These are phyloP conservation scores for Acanthoscelides obtectus DNA, from an alignment of 2,888 invertebrate genomes.

Conservation along the genomic window DNA sequence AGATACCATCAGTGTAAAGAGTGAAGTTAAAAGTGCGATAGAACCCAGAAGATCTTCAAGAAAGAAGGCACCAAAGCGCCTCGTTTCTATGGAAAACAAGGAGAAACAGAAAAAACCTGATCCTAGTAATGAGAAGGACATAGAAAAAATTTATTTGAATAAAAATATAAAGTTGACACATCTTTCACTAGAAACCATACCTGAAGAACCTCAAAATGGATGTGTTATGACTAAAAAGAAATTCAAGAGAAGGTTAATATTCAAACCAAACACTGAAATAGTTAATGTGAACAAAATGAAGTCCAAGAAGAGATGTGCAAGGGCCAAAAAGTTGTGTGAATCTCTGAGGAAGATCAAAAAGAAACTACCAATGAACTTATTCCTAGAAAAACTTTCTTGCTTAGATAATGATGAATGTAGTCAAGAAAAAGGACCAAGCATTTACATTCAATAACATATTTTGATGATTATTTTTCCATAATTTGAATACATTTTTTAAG, in stretches of 20 bases:
- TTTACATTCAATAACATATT: too few relatives aligned
- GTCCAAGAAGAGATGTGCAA: not conserved
- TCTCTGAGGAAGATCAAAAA: not conserved
- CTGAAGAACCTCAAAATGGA: not conserved
- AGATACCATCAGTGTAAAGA: not conserved
- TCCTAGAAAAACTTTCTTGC: not conserved
- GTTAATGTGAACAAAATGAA: not conserved
- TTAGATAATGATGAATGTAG: not conserved
- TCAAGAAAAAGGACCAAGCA: not conserved
- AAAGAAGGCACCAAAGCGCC: not conserved
- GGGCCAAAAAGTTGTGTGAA: not conserved
- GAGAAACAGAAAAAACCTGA: not conserved
- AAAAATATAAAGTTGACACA: not conserved
- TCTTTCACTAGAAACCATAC: not conserved
- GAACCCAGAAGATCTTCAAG: not conserved
- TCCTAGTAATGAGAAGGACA: not conserved
- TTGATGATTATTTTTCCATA: too few relatives aligned
- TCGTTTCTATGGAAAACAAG: not conserved
- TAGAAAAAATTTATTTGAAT: not conserved
- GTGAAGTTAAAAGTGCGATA: not conserved
- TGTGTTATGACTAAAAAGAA: not conserved
- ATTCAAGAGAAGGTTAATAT: not conserved
- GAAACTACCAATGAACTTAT: not conserved
- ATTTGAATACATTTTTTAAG: too few relatives aligned
- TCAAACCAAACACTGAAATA: not conserved